Evolutionary conservation across 2,797 vertebrate species (phyloP).

Genomic region (Megaceryle alcyon): DNA sequence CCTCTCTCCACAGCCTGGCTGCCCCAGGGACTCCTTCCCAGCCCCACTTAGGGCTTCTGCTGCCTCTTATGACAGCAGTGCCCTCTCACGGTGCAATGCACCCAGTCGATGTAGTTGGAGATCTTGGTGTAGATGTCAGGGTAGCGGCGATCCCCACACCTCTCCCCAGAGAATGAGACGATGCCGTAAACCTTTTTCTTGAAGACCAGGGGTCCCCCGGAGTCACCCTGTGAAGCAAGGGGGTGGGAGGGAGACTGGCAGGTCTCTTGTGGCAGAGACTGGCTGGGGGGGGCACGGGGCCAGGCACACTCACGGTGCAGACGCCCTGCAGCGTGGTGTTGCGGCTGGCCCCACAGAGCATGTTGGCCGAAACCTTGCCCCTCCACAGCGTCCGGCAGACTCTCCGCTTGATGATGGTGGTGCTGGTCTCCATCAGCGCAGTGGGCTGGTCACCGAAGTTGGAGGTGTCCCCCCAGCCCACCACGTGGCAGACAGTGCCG

Average conservation of each 20-base stretch:
- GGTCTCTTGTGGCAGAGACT: rapidly evolving
- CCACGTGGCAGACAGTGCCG: background rate
- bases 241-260: background rate
- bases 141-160: constrained; percentile 72
- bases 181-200: constrained; percentile 71
- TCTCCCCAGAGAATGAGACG: constrained; percentile 77
- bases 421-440: constrained; percentile 14
- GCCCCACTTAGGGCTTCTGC: background rate
- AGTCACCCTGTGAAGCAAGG: constrained; percentile 77
- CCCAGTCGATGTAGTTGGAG: constrained; percentile 75
- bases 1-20: rapidly evolving
- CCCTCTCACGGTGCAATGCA: background rate
- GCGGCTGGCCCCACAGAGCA: constrained; percentile 25
- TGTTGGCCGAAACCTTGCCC: background rate
- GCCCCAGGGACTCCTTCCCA: too few relatives aligned
- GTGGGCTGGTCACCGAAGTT: background rate
- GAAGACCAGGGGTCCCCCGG: constrained; percentile 81
- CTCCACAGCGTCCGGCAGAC: constrained; percentile 30
- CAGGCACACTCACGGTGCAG: background rate
- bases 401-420: background rate
- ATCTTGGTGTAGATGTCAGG: constrained; percentile 81
- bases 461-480: constrained; percentile 52
- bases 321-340: background rate
- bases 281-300: rapidly evolving
- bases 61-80: rapidly evolving